phyloP scores from a whole-genome alignment of 2,888 invertebrate species.

The Sesia apiformis region DNA sequence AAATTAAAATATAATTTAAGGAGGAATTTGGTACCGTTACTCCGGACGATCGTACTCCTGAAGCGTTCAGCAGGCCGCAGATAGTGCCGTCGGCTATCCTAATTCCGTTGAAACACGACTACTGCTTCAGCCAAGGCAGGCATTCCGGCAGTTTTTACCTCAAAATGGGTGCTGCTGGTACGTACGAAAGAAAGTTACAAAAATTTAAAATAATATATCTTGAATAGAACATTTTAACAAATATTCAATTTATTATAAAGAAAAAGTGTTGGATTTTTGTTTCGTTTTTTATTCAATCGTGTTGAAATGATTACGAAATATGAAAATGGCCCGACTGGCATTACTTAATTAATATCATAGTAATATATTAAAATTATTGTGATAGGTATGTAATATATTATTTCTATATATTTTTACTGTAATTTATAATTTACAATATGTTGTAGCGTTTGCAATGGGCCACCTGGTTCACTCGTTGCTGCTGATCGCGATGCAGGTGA shows the following conservation, averaged over 20 bases:
- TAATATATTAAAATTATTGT: too few relatives aligned
- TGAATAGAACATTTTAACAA: too few relatives aligned
- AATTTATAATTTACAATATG: too few relatives aligned
- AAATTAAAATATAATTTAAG: conserved; percentile 6
- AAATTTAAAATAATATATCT: too few relatives aligned
- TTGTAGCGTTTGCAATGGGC: conserved; percentile 83
- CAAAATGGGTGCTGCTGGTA: conserved; percentile 83
- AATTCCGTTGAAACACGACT: conserved; percentile 66
- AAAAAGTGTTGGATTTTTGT: background rate
- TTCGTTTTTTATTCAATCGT: background rate
- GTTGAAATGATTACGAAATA: too few relatives aligned
- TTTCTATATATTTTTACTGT: too few relatives aligned
- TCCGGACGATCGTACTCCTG: conserved; percentile 28
- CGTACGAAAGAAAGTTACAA: conserved; percentile 7
- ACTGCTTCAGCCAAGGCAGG: conserved; percentile 79
- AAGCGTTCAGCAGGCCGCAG: conserved; percentile 26
- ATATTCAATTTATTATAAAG: background rate
- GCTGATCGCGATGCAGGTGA: conserved; percentile 79
- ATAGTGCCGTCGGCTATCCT: conserved; percentile 50
- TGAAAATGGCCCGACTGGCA: too few relatives aligned
- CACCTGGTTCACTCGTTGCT: conserved; percentile 84
- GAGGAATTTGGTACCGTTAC: conserved; percentile 15
- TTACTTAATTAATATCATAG: too few relatives aligned
- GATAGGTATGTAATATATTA: too few relatives aligned
- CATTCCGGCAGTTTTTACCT: conserved; percentile 84